Conservation (phyloP, 1,140 invertebrate species). For the Euglossa dilemma region DNA sequence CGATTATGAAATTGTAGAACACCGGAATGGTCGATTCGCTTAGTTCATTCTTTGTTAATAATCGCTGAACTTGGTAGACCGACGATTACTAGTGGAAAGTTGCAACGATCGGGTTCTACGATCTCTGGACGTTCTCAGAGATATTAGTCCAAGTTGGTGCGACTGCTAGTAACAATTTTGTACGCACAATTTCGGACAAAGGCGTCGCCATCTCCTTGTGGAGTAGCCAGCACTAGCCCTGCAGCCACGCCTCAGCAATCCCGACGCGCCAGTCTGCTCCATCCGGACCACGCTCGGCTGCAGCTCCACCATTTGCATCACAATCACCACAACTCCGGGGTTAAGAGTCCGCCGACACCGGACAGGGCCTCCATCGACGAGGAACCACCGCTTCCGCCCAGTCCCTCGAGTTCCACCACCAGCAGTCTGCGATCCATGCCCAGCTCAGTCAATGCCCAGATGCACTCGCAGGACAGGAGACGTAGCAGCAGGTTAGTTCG, state of each 20-base stretch:
- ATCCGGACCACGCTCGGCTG: constrained; percentile 87
- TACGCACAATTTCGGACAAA: constrained; percentile 62
- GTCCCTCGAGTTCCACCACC: constrained; percentile 81
- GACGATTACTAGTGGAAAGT: no score
- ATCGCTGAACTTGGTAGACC: no score
- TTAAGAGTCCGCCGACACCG: constrained; percentile 73
- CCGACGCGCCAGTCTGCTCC: constrained; percentile 85
- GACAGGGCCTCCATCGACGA: constrained; percentile 76
- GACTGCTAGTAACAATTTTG: background rate
- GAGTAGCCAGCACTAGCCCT: constrained; percentile 71
- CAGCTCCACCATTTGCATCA: constrained; percentile 82
- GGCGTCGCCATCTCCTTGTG: constrained; percentile 86
- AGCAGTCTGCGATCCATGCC: constrained; percentile 81
- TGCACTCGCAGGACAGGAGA: constrained; percentile 78
- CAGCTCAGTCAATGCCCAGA: constrained; percentile 76
- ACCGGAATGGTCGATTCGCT: no score
- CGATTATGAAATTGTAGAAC: background rate
- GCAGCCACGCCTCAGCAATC: constrained; percentile 79
- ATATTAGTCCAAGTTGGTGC: background rate
- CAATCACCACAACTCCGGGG: constrained; percentile 77
- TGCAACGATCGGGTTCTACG: background rate
- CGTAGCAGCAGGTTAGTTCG: constrained; percentile 76
- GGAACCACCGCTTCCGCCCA: constrained; percentile 75
- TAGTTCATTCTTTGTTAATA: no score
- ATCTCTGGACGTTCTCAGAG: background rate